Conservation (phyloP, 2,888 invertebrate genomes). For the Eristalis arbustorum region DNA sequence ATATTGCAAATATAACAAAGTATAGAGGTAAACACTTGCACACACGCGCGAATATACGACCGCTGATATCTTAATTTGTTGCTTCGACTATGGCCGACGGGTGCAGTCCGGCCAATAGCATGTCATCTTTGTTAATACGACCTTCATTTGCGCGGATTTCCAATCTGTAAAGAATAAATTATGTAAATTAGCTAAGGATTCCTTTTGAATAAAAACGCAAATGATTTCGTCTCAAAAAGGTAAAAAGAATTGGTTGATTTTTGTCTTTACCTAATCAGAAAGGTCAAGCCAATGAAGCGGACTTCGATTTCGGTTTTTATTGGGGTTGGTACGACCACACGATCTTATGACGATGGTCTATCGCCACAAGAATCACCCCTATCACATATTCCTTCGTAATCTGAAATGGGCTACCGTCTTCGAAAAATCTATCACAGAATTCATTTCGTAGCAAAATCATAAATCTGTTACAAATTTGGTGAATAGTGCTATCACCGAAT, state of each 20-base stretch:
- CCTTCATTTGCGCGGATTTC: slow-evolving; percentile 82
- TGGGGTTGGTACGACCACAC: no score
- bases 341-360: no score
- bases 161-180: slow-evolving; percentile 77
- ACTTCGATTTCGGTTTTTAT: no score
- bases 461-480: no score
- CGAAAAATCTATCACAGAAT: no score
- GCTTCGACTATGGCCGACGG: slow-evolving; percentile 29
- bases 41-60: background rate
- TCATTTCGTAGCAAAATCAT: no score
- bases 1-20: slow-evolving; percentile 1
- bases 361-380: no score
- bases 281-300: no score
- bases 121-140: slow-evolving; percentile 79
- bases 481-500: no score
- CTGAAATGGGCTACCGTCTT: no score
- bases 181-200: background rate
- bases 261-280: no score
- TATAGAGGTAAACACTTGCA: background rate
- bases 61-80: slow-evolving; percentile 12
- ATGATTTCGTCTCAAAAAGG: background rate
- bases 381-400: no score
- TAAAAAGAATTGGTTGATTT: background rate
- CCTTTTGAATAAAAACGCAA: background rate
- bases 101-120: slow-evolving; percentile 77